These are phyloP conservation scores for Chiridota heheva DNA, from an alignment of 35 echinoderm and acorn worm genomes.

Conservation along the genomic window DNA sequence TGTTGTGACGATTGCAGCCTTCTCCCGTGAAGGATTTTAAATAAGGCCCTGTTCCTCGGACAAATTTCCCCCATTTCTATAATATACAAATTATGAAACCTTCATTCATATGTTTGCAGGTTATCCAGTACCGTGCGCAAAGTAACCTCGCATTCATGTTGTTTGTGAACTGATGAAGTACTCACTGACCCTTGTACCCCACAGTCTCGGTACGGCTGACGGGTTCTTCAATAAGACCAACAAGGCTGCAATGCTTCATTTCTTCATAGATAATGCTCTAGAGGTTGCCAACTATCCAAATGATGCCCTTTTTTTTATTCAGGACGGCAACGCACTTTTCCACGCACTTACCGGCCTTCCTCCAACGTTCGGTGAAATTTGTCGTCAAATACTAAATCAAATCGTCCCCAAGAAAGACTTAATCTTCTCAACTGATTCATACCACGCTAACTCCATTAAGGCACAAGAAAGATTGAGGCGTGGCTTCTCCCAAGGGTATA, in stretches of 20 bases:
- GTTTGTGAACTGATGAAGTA: slow-evolving; percentile 62
- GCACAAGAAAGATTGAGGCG: slow-evolving; percentile 50
- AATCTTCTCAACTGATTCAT: slow-evolving; percentile 65
- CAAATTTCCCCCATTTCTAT: background rate
- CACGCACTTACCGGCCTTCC: slow-evolving; percentile 35
- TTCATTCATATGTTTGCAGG: slow-evolving; percentile 15
- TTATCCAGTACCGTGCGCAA: slow-evolving; percentile 58
- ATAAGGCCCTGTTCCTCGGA: background rate
- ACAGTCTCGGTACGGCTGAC: no score
- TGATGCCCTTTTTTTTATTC: slow-evolving; percentile 30
- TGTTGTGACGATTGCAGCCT: no score
- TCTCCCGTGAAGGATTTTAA: background rate
- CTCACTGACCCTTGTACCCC: slow-evolving; percentile 54
- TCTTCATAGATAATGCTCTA: no score
- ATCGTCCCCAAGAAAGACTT: slow-evolving; percentile 60
- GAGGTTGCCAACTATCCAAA: slow-evolving; percentile 15
- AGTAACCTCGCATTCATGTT: slow-evolving; percentile 57
- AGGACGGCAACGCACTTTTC: slow-evolving; percentile 80
- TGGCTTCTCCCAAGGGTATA: slow-evolving; percentile 26
- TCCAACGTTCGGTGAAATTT: slow-evolving; percentile 54
- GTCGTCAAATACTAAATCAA: slow-evolving; percentile 44
- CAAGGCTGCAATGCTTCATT: slow-evolving; percentile 29
- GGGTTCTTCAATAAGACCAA: slow-evolving; percentile 36
- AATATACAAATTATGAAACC: background rate
- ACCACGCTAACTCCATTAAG: slow-evolving; percentile 55